Base-by-base conservation (phyloP, 2,113 vertebrate species). In the Pachyramphus minor region DNA sequence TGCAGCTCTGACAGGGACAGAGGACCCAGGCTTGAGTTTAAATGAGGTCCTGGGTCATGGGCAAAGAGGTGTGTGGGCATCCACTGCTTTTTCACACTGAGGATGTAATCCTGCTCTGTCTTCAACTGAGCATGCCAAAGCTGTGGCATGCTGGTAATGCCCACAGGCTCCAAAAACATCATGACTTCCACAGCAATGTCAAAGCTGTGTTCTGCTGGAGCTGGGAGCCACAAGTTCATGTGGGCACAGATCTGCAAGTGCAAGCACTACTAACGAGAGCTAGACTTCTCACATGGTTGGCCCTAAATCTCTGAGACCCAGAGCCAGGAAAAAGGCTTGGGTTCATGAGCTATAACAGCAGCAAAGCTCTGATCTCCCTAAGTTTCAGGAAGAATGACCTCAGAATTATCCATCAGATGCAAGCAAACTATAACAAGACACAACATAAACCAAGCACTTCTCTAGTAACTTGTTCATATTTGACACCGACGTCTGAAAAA, bases 211-310 rank as follows among this genome's bases (percentile, higher is more conserved):
- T 69, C 66, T 39, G 27, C 64, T 52, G 49, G 71, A 62, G 35
- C 35, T 49, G 28, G 21, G n/a, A 90, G n/a, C 27, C 62, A 31
- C 14, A 58, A 33, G 28, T 15, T 12, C 25, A 12, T 3, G 4
- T 18, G 14, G 56, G 45, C 12, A 75, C 2, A 2, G 33, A 20
- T 28, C 30, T 78, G 35, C 25, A 75, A 66, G 25, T 49, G 25
- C 14, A 25, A 28, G 47, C 47, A 76, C 42, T 59, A 35, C 44
- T 53, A 69, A 87, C 18, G 8, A 64, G 49, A 67, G 23, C 49
- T 56, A 50, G 3, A 0, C 6, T 68, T 62, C 84, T 76, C 33
- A 25, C 8, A 33, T 0, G 0, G 9, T 4, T 62, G 35, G 52
- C 11, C 58, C 39, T 39, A 45, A 59, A 86, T 50, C 58, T 68